phyloP scores from a whole-genome alignment of 2,888 invertebrate species.

The Apantesis nais region DNA sequence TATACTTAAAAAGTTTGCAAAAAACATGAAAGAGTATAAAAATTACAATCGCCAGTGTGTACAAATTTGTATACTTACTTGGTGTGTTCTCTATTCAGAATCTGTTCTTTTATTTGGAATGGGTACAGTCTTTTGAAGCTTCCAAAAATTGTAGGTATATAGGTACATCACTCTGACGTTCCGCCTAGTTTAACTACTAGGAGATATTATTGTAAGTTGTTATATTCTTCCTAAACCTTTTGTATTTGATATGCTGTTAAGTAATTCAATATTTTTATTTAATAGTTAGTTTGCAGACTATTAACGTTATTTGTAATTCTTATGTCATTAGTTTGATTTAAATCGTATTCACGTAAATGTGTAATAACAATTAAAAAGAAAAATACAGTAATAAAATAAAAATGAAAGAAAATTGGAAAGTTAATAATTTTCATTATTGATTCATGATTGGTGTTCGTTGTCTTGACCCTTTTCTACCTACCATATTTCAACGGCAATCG shows the following conservation, averaged over 20 bases:
- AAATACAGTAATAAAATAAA: not conserved
- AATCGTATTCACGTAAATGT: not conserved
- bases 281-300: not conserved
- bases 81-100: not conserved
- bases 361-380: not conserved
- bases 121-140: not conserved
- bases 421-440: not conserved
- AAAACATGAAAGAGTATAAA: not conserved
- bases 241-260: not conserved
- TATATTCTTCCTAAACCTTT: not conserved
- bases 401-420: not conserved
- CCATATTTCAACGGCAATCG: not conserved
- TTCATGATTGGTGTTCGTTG: not conserved
- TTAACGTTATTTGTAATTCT: not conserved
- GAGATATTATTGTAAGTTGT: not conserved
- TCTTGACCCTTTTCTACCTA: not conserved
- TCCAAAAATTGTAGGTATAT: not conserved
- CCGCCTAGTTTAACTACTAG: slow-evolving; percentile 8
- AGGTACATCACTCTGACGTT: not conserved
- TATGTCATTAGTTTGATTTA: not conserved
- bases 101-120: not conserved
- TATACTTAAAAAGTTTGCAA: not conserved
- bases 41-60: not conserved
- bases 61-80: not conserved
- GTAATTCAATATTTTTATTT: not conserved